Evolutionary conservation across 2,888 invertebrate genomes (phyloP).

Genomic region (Oxyscelio sp.): DNA sequence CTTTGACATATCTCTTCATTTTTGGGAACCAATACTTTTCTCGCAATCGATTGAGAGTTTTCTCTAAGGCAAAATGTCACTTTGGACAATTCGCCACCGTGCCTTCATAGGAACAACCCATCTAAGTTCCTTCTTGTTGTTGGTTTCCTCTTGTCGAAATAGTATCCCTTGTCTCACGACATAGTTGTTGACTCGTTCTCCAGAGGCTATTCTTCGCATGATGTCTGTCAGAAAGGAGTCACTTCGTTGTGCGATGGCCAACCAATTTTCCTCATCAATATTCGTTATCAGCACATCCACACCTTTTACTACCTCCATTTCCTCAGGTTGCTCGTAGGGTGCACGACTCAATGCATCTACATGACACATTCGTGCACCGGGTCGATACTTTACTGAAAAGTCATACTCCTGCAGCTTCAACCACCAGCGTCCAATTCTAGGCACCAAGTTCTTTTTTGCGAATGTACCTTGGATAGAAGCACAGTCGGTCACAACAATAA

Average conservation of each 20-base stretch:
- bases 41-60: conserved; percentile 80
- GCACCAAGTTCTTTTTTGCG: conserved; percentile 78
- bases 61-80: conserved; percentile 84
- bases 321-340: conserved; percentile 37
- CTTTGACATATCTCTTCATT: conserved; percentile 83
- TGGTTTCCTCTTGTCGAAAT: not conserved
- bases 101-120: conserved; percentile 83
- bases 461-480: conserved; percentile 79
- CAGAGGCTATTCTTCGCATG: conserved; percentile 54
- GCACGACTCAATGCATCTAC: conserved; percentile 74
- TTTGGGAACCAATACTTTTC: conserved; percentile 86
- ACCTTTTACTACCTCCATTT: conserved; percentile 23
- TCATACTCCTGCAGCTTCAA: conserved; percentile 74
- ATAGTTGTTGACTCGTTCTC: conserved; percentile 35
- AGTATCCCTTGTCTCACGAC: conserved; percentile 8
- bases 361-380: conserved; percentile 69
- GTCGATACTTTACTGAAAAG: conserved; percentile 70
- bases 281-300: conserved; percentile 36
- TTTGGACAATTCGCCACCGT: conserved; percentile 79
- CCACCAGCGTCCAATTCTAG: conserved; percentile 82
- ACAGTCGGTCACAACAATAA: conserved; percentile 51
- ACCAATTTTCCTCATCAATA: conserved; percentile 75
- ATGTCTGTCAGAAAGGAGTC: conserved; percentile 60
- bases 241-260: conserved; percentile 72
- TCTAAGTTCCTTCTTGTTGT: not conserved